Evolutionary conservation across 2,888 invertebrate genomes (phyloP), one percentile per base, ranked within the genome.

Genomic region (Eulithis testata): DNA sequence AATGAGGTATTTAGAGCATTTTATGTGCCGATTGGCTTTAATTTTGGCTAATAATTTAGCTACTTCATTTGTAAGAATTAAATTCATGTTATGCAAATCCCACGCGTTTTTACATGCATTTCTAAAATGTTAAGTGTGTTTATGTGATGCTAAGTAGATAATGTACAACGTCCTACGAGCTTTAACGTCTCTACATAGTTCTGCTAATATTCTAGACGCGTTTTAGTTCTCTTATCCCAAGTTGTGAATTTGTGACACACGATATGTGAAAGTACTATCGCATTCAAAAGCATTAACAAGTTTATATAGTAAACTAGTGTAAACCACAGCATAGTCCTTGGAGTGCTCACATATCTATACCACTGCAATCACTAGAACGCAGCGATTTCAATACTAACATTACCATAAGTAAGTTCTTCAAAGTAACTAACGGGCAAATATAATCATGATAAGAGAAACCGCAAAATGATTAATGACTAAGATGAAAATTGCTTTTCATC

Each of bases 141-240:
- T 14, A 44, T 56, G 56, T 55, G 9, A 40, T 40, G 56, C 53
- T 52, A 49, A 72, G 66, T 72, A 59, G 56, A 58, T 52, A 60
- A 61, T 53, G 43, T 66, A 70, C 58, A 72, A 66, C 59, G 43
- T 58, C 58, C 43, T 47, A 66, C 56, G 54, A 54, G 66, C 61
- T 58, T 31, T 31, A 50, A 36, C 47, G 40, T 45, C 45, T 59
- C 43, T 59, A 63, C 56, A 49, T 36, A 51, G 58, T 40, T 37
- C 40, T 60, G 64, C 61, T 44, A 63, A 62, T 60, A 66, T 57
- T 63, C 55, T 62, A 66, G 60, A 61, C 61, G 67, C 31, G 61
- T 60, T 64, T 73, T 65, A 56, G 66, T 66, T 69, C 43, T 52
- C 63, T 70, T 76, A 75, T 75, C 68, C 65, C 54, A 65, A 47